Base-by-base conservation (phyloP, 1,140 invertebrate genomes). In the Kradibia gibbosae region DNA sequence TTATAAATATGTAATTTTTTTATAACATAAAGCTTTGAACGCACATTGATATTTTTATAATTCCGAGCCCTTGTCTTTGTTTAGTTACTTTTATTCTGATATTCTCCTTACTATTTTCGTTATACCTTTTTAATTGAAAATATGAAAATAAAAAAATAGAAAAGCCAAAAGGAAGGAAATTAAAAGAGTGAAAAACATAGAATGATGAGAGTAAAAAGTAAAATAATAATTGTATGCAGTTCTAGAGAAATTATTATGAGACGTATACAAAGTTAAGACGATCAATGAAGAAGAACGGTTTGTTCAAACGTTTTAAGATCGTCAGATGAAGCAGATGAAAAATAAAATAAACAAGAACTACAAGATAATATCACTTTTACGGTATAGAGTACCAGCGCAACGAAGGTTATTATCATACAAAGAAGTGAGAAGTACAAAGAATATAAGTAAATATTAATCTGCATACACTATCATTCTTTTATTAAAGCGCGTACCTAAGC, bases 391-490 rank as follows among this genome's bases (percentile, higher is more conserved):
- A 55, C 70, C n/a, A 13, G 71, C 57, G 79, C 75, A 81, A 81
- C 72, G 79, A 81, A 75, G 79, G 72, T 62, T 81, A 81, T 81
- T 75, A 81, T 45, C 50, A 55, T 28, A 39, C 31, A 31, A 53
- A 34, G 45, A 45, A 45, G 48, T 31, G 50, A 42, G 25, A 10
- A 50, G 50, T 67, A 67, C 13, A 48, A n/a, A 71, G 13, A n/a
- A 71, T 42, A 39, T 42, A 28, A 31, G 55, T 7, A 3, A 1
- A 55, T 36, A 74, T 55, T 36, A 3, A 34, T 36, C 7, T 36
- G 11, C 17, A 45, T 42, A n/a, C 20, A 15, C 31, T 3, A 0
- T 22, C 0, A 10, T n/a, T n/a, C n/a, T n/a, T n/a, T n/a, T n/a
- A n/a, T n/a, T n/a, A n/a, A n/a, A n/a, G n/a, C n/a, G n/a, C n/a